Evolutionary conservation across 2,888 invertebrate genomes (phyloP), one percentile per base, ranked within the genome.

Genomic region (Andrena dorsata): DNA sequence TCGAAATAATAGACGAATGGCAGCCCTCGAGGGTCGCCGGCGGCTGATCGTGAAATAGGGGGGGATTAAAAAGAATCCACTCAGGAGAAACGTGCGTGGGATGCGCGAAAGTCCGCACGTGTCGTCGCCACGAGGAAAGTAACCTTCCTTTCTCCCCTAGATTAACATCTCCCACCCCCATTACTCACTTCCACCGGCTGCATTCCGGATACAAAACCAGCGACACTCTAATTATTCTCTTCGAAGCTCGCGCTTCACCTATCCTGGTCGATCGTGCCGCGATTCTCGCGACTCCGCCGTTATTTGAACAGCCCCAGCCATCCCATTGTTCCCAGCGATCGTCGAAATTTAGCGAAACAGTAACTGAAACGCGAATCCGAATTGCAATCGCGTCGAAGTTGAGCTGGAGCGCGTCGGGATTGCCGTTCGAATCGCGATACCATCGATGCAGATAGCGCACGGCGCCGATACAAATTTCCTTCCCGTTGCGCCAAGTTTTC

Each of bases 351-450:
- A 56, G 26, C 68, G 63, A 16, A 26, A 6, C 49, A 51, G 49
- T 28, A 66, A 28, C 20, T 51, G 20, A 20, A 20, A 23, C 51
- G 66, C 20, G 66, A 20, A 30, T 66, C 23, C 5, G 51, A 10
- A 30, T 41, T 49, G 63, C 16, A 63, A 63, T 76, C 35, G 78
- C 69, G 64, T 76, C 58, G 65, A 60, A 49, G 76, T 79, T 69
- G 63, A 63, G 20, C 30, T 8, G 68, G 53, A 51, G 70, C 76
- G 76, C 49, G 70, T 53, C 53, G 30, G 58, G 76, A 76, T 76
- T 80, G 76, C 71, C 69, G 70, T 65, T 76, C 69, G 47, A 30
- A 51, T 65, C 64, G 60, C 64, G 64, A 65, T 76, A 70, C 26
- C 41, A 53, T 71, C 70, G 76, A 79, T 68, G 79, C 56, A 61